Evolutionary conservation across 2,113 vertebrate species (phyloP).

Genomic region (Canis aureus): DNA sequence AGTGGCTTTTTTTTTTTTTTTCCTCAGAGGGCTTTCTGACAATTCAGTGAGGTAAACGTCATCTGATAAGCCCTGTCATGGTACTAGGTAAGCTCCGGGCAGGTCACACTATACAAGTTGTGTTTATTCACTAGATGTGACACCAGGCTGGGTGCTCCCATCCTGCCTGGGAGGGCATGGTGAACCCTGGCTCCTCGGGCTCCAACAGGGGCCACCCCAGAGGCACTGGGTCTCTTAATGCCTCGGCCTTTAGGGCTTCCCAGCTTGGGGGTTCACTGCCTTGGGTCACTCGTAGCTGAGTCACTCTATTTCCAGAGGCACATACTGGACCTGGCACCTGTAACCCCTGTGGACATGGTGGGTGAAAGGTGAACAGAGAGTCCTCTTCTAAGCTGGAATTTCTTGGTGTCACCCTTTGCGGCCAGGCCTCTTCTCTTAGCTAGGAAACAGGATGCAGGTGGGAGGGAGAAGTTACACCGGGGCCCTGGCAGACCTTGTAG

Average conservation of each 20-base stretch:
- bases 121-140: not conserved
- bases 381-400: not conserved
- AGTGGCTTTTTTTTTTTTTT: not conserved
- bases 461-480: not conserved
- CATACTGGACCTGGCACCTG: not conserved
- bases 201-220: rapidly evolving
- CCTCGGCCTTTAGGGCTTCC: not conserved
- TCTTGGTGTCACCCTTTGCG: not conserved
- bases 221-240: rapidly evolving
- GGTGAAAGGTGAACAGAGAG: too few species aligned
- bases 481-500: too few species aligned
- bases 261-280: too few species aligned
- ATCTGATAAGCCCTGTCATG: not conserved
- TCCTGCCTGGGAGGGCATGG: not conserved
- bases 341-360: not conserved
- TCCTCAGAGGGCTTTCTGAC: not conserved
- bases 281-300: not conserved
- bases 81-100: not conserved
- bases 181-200: not conserved
- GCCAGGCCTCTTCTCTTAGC: not conserved
- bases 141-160: not conserved
- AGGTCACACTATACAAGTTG: rapidly evolving
- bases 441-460: not conserved
- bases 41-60: not conserved
- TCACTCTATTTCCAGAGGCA: not conserved